These are phyloP conservation scores for Megaustenia siamemsis DNA, from an alignment of 2,888 invertebrate genomes.

Conservation along the genomic window DNA sequence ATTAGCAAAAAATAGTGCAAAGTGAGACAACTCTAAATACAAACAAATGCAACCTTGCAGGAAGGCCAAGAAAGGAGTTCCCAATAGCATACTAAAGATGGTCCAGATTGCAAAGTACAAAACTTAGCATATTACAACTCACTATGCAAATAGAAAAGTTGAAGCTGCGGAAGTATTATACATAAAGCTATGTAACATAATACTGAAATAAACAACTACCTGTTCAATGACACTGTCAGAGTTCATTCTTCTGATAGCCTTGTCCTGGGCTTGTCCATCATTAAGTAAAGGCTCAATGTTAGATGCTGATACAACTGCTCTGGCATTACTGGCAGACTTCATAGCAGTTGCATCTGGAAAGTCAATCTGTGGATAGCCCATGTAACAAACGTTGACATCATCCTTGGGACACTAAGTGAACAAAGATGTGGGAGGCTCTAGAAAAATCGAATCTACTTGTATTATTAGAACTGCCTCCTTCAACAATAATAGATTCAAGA, in stretches of 20 bases:
- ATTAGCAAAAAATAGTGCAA: too few relatives aligned
- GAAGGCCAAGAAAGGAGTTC: too few relatives aligned
- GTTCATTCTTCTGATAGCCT: constrained; percentile 70
- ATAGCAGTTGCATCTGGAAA: constrained; percentile 84
- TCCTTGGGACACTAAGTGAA: too few relatives aligned
- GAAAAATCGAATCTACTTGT: background rate
- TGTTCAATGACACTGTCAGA: constrained; percentile 70
- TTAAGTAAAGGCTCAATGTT: constrained; percentile 74
- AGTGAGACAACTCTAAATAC: too few relatives aligned
- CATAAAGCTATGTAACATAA: too few relatives aligned
- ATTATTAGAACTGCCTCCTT: background rate
- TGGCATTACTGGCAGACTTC: constrained; percentile 76
- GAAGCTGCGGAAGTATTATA: too few relatives aligned
- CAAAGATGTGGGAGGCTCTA: too few relatives aligned
- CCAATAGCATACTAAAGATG: too few relatives aligned
- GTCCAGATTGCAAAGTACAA: too few relatives aligned
- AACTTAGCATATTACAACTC: too few relatives aligned
- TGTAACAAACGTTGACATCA: background rate
- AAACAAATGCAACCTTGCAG: too few relatives aligned
- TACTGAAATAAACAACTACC: background rate
- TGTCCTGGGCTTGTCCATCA: constrained; percentile 59
- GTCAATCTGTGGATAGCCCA: constrained; percentile 88
- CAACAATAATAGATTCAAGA: background rate
- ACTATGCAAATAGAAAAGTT: background rate
- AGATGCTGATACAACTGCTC: constrained; percentile 75